A percentile compares a stretch with the other conserved stretches of the same genome.
Conservation (phyloP, 2,888 invertebrate genomes). For the Drosophila longiperda region DNA sequence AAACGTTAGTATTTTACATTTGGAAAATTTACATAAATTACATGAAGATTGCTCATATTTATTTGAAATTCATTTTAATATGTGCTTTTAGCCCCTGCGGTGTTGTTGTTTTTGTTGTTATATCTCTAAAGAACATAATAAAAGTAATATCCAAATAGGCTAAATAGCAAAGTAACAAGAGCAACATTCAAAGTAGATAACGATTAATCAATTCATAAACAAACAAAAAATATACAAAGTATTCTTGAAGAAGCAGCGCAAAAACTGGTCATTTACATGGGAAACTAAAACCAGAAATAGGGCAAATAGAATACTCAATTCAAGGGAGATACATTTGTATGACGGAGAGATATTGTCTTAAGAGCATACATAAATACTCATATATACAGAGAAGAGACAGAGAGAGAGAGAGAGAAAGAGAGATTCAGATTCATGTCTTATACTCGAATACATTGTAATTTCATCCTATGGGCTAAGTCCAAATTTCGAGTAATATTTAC, state of each 20-base stretch:
- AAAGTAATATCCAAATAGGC: slow-evolving; percentile 50
- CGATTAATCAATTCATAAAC: slow-evolving; percentile 21
- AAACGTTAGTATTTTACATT: slow-evolving; percentile 61
- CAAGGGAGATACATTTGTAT: not conserved
- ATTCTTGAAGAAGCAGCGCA: slow-evolving; percentile 39
- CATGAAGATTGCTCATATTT: slow-evolving; percentile 51
- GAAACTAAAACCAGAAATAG: slow-evolving; percentile 22
- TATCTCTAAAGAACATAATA: slow-evolving; percentile 59
- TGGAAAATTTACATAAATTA: slow-evolving; percentile 65
- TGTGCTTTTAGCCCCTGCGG: slow-evolving; percentile 68
- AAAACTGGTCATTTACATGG: slow-evolving; percentile 26
- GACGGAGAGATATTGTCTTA: slow-evolving; percentile 2
- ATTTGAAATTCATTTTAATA: slow-evolving; percentile 33
- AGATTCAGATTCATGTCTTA: slow-evolving; percentile 6
- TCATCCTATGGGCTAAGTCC: slow-evolving; percentile 6
- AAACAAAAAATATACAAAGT: slow-evolving; percentile 14
- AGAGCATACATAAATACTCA: slow-evolving; percentile 13
- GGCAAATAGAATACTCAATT: slow-evolving; percentile 7
- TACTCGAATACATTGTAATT: not conserved
- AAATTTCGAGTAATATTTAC: slow-evolving; percentile 20
- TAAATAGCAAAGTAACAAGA: slow-evolving; percentile 73
- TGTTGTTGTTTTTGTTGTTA: slow-evolving; percentile 78
- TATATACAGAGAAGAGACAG: slow-evolving; percentile 1
- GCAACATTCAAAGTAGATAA: slow-evolving; percentile 66
- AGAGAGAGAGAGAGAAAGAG: not conserved